Base-by-base conservation (phyloP, 2,797 vertebrate genomes). In the Margarornis squamiger region DNA sequence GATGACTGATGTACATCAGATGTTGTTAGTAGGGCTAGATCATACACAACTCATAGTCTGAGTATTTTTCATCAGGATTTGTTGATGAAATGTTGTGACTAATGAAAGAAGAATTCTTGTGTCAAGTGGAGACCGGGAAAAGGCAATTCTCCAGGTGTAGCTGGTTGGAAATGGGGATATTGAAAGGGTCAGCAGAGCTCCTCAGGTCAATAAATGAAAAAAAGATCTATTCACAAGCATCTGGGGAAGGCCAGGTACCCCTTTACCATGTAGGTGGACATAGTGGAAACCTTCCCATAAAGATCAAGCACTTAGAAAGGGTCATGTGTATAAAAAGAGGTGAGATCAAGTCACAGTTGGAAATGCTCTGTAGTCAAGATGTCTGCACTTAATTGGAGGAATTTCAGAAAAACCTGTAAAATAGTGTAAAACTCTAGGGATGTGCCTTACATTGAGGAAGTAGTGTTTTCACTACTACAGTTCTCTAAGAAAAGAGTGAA, bases 311-410 rank as follows among this genome's bases (percentile, higher is more conserved):
- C 36, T 84, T 75, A 78, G 66, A 41, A 45, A 71, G 55, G 39
- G 27, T 59, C 3, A 10, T 1, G 0, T 3, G 2, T 27, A 24
- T 55, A 61, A 19, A 12, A 72, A 85, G 75, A 76, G 7, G 6
- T 38, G n/a, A 91, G 59, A 80, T 68, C 38, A 77, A 66, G 17
- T 58, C 76, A 27, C 38, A 45, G 22, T 1, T 55, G 70, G 76
- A 88, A 78, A 36, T 0, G 0, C 24, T 26, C 13, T 29, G 46
- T 22, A 78, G 36, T 59, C n/a, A 34, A 39, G 19, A 24, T 62
- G 34, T 39, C 51, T 61, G 24, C 15, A 43, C 26, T 66, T 66
- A 63, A 59, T 20, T 77, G 63, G 36, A 61, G 19, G 39, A 38
- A 75, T 55, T 68, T 92, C 77, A 66, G 55, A 58, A 68, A 70